phyloP scores from a whole-genome alignment of 2,113 vertebrate species.

The Dipodomys spectabilis region DNA sequence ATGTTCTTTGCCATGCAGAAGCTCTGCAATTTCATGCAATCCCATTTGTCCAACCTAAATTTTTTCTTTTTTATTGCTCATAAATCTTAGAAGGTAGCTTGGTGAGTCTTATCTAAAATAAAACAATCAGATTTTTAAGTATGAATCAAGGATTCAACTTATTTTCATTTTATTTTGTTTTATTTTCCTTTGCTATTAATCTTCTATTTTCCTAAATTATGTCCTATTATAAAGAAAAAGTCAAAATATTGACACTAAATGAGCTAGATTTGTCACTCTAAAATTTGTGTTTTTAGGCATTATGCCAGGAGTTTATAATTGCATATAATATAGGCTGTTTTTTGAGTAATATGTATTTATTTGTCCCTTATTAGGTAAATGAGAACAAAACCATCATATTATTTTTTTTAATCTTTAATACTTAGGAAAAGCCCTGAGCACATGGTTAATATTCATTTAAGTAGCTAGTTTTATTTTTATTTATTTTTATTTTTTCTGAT shows the following conservation, averaged over 20 bases:
- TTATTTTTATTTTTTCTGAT: too few species aligned
- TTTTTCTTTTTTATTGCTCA: not conserved
- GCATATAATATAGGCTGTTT: not conserved
- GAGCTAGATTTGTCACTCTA: conserved; percentile 11
- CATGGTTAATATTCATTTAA: not conserved
- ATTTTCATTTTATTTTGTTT: not conserved
- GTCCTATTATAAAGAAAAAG: not conserved
- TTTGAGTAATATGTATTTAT: not conserved
- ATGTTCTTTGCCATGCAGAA: too few species aligned
- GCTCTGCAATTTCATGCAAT: too few species aligned
- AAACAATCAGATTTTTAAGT: not conserved
- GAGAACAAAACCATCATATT: not conserved
- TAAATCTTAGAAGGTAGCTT: not conserved
- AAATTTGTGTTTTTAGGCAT: not conserved
- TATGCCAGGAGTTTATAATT: not conserved
- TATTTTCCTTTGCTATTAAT: not conserved
- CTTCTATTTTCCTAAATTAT: not conserved
- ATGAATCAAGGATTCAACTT: not conserved
- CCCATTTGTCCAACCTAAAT: too few species aligned
- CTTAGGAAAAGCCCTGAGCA: not conserved
- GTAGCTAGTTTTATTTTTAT: too few species aligned
- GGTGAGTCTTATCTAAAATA: not conserved
- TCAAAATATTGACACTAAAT: not conserved
- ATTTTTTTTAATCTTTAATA: not conserved
- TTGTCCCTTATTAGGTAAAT: not conserved